Conservation (phyloP, 2,797 vertebrate genomes). For the Pipistrellus kuhlii region DNA sequence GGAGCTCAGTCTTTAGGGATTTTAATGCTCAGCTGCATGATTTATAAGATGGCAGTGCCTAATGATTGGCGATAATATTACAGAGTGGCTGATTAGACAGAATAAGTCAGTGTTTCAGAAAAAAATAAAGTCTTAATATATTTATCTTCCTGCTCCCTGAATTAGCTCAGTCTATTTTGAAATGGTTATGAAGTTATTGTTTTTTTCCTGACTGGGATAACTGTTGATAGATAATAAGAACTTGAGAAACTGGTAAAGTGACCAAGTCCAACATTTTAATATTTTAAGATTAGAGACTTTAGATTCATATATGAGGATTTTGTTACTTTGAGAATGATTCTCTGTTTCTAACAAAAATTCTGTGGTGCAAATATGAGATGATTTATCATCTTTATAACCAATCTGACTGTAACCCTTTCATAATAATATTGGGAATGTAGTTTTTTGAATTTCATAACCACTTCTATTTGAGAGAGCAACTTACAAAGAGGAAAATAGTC, state of each 20-base stretch:
- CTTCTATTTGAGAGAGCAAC: conserved; percentile 52
- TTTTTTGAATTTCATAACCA: conserved; percentile 30
- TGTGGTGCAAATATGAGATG: neutral
- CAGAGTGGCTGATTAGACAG: neutral
- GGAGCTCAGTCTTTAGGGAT: neutral
- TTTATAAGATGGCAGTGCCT: conserved; percentile 4
- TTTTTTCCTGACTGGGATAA: neutral
- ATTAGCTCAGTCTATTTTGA: neutral
- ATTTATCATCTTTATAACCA: conserved; percentile 44
- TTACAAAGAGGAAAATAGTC: conserved; percentile 62
- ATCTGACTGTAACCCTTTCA: neutral
- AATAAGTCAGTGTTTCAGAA: neutral
- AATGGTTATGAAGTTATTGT: neutral
- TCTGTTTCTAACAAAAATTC: conserved; percentile 48
- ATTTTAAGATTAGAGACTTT: neutral
- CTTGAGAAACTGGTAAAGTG: neutral
- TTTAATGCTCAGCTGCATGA: neutral
- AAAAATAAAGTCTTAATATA: neutral
- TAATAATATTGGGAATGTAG: conserved; percentile 6
- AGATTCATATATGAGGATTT: neutral
- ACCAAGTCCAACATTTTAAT: neutral
- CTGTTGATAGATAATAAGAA: neutral
- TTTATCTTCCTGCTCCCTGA: neutral
- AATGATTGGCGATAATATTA: neutral
- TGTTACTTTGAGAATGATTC: conserved; percentile 9